These are phyloP conservation scores for Sarcophilus harrisii DNA, from an alignment of 2,797 vertebrate species.

Conservation along the genomic window DNA sequence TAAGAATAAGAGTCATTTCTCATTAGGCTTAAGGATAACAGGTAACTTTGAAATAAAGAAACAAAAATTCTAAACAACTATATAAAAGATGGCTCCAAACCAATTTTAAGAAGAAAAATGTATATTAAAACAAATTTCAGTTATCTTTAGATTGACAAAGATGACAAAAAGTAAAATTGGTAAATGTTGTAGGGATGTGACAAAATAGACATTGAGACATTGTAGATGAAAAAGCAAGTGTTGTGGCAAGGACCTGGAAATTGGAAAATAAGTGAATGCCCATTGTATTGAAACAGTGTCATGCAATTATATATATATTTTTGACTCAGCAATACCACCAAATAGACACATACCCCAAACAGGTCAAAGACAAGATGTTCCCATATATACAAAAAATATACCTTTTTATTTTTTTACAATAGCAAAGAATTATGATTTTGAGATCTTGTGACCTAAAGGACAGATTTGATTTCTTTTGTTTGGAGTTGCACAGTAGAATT, in stretches of 20 bases:
- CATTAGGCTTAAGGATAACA: not conserved
- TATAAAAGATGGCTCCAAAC: not conserved
- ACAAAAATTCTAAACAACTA: not conserved
- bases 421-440: not conserved
- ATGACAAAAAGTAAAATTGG: not conserved
- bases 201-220: not conserved
- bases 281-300: not conserved
- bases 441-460: not conserved
- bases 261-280: too few relatives aligned
- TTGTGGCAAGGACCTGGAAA: too few relatives aligned
- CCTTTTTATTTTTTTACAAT: not conserved
- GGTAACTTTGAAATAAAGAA: not conserved
- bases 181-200: not conserved
- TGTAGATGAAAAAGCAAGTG: not conserved
- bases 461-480: not conserved
- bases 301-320: not conserved
- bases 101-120: not conserved
- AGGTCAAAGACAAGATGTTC: not conserved
- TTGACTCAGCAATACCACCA: not conserved
- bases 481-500: not conserved
- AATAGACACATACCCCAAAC: not conserved
- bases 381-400: not conserved
- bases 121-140: not conserved
- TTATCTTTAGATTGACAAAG: not conserved
- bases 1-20: not conserved